These are phyloP conservation scores for Synergus gifuensis DNA, from an alignment of 2,888 invertebrate genomes.

Conservation along the genomic window DNA sequence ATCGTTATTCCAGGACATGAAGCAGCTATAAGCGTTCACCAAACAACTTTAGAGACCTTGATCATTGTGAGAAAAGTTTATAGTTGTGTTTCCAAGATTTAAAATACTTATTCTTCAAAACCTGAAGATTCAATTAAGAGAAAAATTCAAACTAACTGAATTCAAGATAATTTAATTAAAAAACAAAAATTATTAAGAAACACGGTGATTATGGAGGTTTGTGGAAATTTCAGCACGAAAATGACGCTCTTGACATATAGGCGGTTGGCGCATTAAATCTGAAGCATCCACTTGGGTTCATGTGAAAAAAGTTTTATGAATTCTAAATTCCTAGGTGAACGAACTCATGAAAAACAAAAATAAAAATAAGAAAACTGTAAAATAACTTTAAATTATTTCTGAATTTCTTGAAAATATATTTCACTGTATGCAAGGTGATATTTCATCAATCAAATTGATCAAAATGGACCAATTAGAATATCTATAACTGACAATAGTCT, in stretches of 20 bases:
- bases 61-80: background rate
- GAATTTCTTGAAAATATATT: background rate
- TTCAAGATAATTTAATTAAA: no score
- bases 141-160: background rate
- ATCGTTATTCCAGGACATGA: background rate
- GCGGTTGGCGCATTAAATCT: slow-evolving; percentile 3
- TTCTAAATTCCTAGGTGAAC: background rate
- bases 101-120: background rate
- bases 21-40: background rate
- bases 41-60: background rate
- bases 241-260: slow-evolving; percentile 1
- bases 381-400: background rate
- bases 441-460: background rate
- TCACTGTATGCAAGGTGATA: background rate
- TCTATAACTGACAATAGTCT: background rate
- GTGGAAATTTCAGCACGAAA: background rate
- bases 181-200: no score
- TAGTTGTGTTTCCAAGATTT: background rate
- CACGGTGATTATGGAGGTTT: background rate
- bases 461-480: background rate
- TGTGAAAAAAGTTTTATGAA: background rate
- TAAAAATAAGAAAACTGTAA: background rate
- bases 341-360: background rate
- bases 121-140: background rate
- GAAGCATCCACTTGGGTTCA: slow-evolving; percentile 20